Conservation (phyloP, 2,888 invertebrate genomes). For the Hydrotaea cyrtoneurina region DNA sequence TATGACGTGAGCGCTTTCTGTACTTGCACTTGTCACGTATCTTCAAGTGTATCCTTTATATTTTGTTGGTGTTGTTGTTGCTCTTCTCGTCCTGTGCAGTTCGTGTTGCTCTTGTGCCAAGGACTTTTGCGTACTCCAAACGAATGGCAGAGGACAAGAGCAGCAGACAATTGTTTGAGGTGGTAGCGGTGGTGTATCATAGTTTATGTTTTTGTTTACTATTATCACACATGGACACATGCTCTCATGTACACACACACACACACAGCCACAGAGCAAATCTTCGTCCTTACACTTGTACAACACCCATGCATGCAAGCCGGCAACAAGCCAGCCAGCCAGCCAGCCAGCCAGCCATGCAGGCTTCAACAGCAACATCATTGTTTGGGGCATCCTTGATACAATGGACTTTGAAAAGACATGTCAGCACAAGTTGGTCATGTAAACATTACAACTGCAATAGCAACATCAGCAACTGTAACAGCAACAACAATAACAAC, state of each 20-base stretch:
- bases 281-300: too few species aligned
- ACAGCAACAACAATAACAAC: neutral
- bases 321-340: conserved; percentile 9
- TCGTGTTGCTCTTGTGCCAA: conserved; percentile 15
- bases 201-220: conserved; percentile 31
- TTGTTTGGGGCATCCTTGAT: conserved; percentile 7
- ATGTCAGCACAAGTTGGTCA: conserved; percentile 63
- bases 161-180: conserved; percentile 3
- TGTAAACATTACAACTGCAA: conserved; percentile 56
- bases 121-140: neutral
- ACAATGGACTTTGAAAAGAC: conserved; percentile 67
- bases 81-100: neutral
- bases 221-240: neutral
- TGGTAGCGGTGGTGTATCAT: conserved; percentile 6
- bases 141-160: neutral
- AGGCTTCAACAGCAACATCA: neutral
- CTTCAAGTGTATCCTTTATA: conserved; percentile 62
- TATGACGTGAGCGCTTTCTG: conserved; percentile 46
- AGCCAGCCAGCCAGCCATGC: too few species aligned
- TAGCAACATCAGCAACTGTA: conserved; percentile 2
- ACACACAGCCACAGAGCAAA: neutral
- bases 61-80: neutral
- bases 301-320: neutral
- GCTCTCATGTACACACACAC: neutral
- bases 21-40: conserved; percentile 65